A percentile compares a stretch with the other conserved stretches of the same genome.
Evolutionary conservation across 2,888 invertebrate species (phyloP).

Genomic region (Flabesymbios commensalis): DNA sequence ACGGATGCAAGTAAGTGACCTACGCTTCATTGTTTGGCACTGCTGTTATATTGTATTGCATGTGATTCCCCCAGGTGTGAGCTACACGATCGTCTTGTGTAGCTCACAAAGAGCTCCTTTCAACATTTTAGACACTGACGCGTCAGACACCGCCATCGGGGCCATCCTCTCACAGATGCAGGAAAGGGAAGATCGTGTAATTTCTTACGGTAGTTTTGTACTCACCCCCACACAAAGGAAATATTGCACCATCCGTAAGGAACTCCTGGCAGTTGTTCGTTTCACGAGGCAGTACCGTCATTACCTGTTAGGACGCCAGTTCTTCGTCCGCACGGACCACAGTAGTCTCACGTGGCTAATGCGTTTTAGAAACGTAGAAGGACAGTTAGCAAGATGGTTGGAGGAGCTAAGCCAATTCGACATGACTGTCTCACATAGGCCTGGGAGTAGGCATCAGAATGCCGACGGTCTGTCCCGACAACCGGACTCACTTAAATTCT

Average conservation of each 20-base stretch:
- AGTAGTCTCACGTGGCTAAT: slow-evolving; percentile 31
- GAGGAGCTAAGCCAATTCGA: slow-evolving; percentile 19
- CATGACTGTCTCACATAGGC: slow-evolving; percentile 21
- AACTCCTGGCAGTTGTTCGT: slow-evolving; percentile 30
- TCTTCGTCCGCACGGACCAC: slow-evolving; percentile 31
- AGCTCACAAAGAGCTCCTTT: slow-evolving; percentile 14
- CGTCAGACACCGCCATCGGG: slow-evolving; percentile 33
- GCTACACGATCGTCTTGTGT: slow-evolving; percentile 15
- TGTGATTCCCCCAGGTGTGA: no score
- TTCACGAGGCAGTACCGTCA: slow-evolving; percentile 26
- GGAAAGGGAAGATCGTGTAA: slow-evolving; percentile 32
- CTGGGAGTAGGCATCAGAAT: slow-evolving; percentile 27
- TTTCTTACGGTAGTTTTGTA: slow-evolving; percentile 23
- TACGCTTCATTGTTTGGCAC: no score
- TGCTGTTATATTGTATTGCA: no score
- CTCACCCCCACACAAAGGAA: slow-evolving; percentile 16
- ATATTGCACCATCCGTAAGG: slow-evolving; percentile 26
- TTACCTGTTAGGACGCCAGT: slow-evolving; percentile 31
- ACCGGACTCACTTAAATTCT: no score
- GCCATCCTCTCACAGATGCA: slow-evolving; percentile 27
- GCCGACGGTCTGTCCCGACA: slow-evolving; percentile 30
- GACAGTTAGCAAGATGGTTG: slow-evolving; percentile 25
- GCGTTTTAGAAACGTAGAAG: slow-evolving; percentile 14
- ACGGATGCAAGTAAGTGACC: no score
- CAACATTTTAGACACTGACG: slow-evolving; percentile 37